These are phyloP conservation scores for Caenorhabditis sp. DNA, from an alignment of 2,888 invertebrate genomes.

Conservation along the genomic window DNA sequence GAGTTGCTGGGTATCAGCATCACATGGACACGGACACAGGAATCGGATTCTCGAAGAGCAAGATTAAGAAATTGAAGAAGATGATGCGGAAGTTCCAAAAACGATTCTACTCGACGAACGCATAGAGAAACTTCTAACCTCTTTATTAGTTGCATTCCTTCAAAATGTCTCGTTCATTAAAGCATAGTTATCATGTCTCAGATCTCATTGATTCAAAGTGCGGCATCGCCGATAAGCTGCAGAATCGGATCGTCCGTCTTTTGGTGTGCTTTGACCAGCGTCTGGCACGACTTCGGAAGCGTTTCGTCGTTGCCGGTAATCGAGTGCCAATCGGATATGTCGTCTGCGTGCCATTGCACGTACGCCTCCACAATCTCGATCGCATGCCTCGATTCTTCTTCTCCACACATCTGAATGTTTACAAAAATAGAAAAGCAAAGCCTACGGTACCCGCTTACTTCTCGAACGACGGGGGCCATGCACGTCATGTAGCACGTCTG, in stretches of 20 bases:
- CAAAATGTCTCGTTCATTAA: conserved; percentile 21
- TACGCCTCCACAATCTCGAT: conserved; percentile 69
- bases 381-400: conserved; percentile 63
- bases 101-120: conserved; percentile 6
- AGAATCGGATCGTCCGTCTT: conserved; percentile 58
- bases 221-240: conserved; percentile 52
- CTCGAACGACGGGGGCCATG: conserved; percentile 66
- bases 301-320: conserved; percentile 64
- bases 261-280: conserved; percentile 26
- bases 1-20: conserved; percentile 5
- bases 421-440: no score
- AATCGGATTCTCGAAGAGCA: conserved; percentile 19
- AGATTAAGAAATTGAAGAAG: conserved; percentile 22
- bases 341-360: conserved; percentile 76
- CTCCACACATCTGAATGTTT: conserved; percentile 66
- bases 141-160: neutral
- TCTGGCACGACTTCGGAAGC: conserved; percentile 52
- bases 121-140: neutral
- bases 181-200: conserved; percentile 24
- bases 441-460: no score
- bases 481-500: conserved; percentile 74
- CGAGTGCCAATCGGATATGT: conserved; percentile 75
- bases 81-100: conserved; percentile 23
- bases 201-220: conserved; percentile 1
- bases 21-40: conserved; percentile 3